Percentiles rank a stretch among this genome's conserved stretches.
phyloP scores from a whole-genome alignment of 30 jellyfish, hydroid and myxozoan species.

The Hydractinia symbiolongicarpus region DNA sequence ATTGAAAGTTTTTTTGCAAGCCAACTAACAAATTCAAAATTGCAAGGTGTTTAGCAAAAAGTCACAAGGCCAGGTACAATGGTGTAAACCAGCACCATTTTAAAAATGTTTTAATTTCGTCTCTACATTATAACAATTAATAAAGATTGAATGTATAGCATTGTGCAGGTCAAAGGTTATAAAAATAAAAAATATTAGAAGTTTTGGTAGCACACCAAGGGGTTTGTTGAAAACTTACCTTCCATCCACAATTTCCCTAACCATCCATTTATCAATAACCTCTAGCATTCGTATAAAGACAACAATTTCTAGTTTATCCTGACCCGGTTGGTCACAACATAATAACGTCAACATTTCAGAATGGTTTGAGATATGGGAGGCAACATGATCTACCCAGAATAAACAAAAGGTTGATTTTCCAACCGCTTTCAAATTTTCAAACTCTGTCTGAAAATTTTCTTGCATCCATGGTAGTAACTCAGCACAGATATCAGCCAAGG shows the following conservation, averaged over 20 bases:
- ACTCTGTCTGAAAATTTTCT: conserved; percentile 6
- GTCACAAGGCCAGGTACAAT: too few species aligned
- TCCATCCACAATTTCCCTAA: conserved; percentile 18
- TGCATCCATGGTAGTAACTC: conserved; percentile 35
- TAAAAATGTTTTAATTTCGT: too few species aligned
- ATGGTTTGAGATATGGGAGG: conserved; percentile 8
- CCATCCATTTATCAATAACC: conserved; percentile 30
- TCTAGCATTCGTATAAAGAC: conserved; percentile 27
- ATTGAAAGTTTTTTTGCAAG: too few species aligned
- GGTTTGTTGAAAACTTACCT: background rate
- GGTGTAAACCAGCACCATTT: too few species aligned
- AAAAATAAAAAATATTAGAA: too few species aligned
- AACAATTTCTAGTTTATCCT: conserved; percentile 19
- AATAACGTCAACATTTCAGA: conserved; percentile 7
- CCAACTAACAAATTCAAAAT: too few species aligned
- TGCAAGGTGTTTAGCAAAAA: too few species aligned
- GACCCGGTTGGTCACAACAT: conserved; percentile 27
- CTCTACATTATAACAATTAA: too few species aligned
- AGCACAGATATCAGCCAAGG: conserved; percentile 17
- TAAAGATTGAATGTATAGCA: too few species aligned
- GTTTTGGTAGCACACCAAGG: too few species aligned
- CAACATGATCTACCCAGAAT: conserved; percentile 26
- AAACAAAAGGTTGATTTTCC: conserved; percentile 9
- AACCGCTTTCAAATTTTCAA: conserved; percentile 21
- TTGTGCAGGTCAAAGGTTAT: too few species aligned